phyloP scores from a whole-genome alignment of 2,797 vertebrate genomes.

The Rhynchonycteris naso region DNA sequence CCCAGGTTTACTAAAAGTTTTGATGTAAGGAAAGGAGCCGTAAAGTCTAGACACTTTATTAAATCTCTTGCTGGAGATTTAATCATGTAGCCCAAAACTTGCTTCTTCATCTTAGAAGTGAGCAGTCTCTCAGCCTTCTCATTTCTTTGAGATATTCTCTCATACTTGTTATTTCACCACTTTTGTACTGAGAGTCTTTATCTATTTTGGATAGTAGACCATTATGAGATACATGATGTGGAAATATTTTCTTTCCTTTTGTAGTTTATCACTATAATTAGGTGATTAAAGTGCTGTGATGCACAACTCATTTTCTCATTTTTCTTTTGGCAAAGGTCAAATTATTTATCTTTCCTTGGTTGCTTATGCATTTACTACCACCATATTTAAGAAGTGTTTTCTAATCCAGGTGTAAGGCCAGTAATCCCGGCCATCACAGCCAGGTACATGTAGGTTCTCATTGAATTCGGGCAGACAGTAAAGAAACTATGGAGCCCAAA shows the following conservation, averaged over 20 bases:
- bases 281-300: not conserved
- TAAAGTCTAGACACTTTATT: not conserved
- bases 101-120: not conserved
- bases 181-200: not conserved
- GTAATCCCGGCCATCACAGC: too few species aligned
- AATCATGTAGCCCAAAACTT: not conserved
- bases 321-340: not conserved
- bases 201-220: not conserved
- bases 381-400: not conserved
- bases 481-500: too few species aligned
- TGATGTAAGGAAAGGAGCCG: not conserved
- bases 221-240: not conserved
- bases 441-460: too few species aligned
- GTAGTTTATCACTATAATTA: not conserved
- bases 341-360: not conserved
- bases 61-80: not conserved
- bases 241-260: not conserved
- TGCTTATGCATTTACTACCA: not conserved
- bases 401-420: not conserved
- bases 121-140: not conserved
- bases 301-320: not conserved
- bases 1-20: not conserved
- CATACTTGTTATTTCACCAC: not conserved
- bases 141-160: too few species aligned
- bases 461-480: too few species aligned